phyloP scores from a whole-genome alignment of 2,888 invertebrate species.

The Autographa pulchrina region DNA sequence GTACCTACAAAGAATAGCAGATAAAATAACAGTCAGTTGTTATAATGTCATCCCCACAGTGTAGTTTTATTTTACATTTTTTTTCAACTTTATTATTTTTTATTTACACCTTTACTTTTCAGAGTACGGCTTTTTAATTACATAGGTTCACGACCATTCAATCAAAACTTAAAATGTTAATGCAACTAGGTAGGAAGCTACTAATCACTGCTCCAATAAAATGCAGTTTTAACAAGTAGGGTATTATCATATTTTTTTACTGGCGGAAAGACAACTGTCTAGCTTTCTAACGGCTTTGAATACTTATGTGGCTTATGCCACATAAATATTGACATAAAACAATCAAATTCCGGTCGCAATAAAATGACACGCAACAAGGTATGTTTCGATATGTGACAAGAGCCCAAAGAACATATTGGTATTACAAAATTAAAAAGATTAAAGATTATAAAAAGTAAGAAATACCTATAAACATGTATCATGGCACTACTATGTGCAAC shows the following conservation, averaged over 20 bases:
- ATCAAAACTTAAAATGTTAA: slow-evolving; percentile 1
- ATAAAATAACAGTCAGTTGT: too few relatives aligned
- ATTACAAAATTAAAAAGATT: too few relatives aligned
- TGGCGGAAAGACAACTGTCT: not conserved
- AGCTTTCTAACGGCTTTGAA: not conserved
- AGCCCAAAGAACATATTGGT: too few relatives aligned
- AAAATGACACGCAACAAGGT: slow-evolving; percentile 9
- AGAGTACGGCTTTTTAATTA: not conserved
- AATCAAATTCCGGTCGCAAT: slow-evolving; percentile 2
- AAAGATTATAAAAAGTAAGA: too few relatives aligned
- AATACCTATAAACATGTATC: too few relatives aligned
- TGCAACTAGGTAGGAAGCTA: not conserved
- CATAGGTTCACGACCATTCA: not conserved
- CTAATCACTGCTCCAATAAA: not conserved
- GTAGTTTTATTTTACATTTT: too few relatives aligned
- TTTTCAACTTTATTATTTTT: too few relatives aligned
- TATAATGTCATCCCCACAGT: too few relatives aligned
- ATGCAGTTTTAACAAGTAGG: not conserved
- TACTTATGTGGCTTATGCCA: not conserved
- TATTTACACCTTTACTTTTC: too few relatives aligned
- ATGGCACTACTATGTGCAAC: too few relatives aligned
- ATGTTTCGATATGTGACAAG: not conserved
- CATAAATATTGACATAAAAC: not conserved
- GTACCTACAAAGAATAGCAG: too few relatives aligned
- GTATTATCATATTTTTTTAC: not conserved